phyloP scores from a whole-genome alignment of 2,888 invertebrate species.

The Chloromyia formosa region DNA sequence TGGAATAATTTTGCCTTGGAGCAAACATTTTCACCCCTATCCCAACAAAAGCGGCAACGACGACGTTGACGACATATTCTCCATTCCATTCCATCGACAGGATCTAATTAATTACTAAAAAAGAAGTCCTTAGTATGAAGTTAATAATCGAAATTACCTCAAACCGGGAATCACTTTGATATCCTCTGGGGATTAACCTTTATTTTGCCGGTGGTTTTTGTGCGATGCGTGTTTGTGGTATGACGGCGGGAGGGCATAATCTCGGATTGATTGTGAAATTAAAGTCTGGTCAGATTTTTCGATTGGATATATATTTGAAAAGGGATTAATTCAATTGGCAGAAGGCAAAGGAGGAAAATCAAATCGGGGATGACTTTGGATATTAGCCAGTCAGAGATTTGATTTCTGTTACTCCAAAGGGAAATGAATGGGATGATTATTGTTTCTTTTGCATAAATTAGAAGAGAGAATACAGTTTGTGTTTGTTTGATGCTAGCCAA shows the following conservation, averaged over 20 bases:
- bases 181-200: constrained; percentile 38
- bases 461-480: neutral
- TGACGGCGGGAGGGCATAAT: neutral
- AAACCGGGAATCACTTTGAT: constrained; percentile 34
- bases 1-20: constrained; percentile 3
- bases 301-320: constrained; percentile 10
- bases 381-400: neutral
- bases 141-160: constrained; percentile 37
- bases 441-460: too few species aligned
- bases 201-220: neutral
- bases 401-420: neutral
- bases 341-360: constrained; percentile 10
- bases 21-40: constrained; percentile 10
- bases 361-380: neutral
- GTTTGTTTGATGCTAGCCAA: too few species aligned
- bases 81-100: neutral
- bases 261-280: neutral
- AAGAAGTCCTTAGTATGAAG: constrained; percentile 17
- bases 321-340: neutral
- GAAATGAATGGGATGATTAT: too few species aligned
- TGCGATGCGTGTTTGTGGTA: neutral
- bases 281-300: constrained; percentile 38
- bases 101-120: constrained; percentile 40
- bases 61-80: too few species aligned
- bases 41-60: too few species aligned